Evolutionary conservation across 2,113 vertebrate species (phyloP).

Genomic region (Gadus macrocephalus): DNA sequence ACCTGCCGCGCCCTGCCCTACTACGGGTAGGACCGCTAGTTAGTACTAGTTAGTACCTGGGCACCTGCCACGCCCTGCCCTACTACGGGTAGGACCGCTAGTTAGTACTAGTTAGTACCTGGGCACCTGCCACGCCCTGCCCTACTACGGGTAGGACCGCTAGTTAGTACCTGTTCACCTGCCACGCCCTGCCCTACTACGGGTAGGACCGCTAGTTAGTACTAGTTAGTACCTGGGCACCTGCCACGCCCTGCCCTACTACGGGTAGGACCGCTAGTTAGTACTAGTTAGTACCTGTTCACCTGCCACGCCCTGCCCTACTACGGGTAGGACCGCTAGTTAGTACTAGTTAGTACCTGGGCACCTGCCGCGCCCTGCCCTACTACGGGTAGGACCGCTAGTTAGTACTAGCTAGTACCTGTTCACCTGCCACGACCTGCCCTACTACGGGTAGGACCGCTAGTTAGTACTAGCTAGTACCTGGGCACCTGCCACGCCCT

Average conservation of each 20-base stretch:
- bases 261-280: constrained; percentile 68
- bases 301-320: constrained; percentile 84
- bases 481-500: constrained; percentile 81
- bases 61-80: too few relatives aligned
- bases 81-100: too few relatives aligned
- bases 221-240: constrained; percentile 44
- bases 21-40: too few relatives aligned
- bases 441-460: constrained; percentile 78
- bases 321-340: constrained; percentile 70
- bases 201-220: too few relatives aligned
- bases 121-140: constrained; percentile 80
- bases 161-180: constrained; percentile 67
- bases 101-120: background rate
- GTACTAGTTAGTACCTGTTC: constrained; percentile 72
- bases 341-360: background rate
- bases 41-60: background rate
- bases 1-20: too few relatives aligned
- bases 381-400: too few relatives aligned
- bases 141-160: constrained; percentile 75
- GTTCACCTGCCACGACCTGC: constrained; percentile 79
- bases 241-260: constrained; percentile 82
- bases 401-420: background rate
- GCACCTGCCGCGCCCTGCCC: too few relatives aligned
- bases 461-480: constrained; percentile 59
- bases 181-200: too few relatives aligned